Evolutionary conservation across 92 coral and sea anemone species (phyloP), one percentile per base, ranked within the genome.

Genomic region (Isaurus tuberculatus): DNA sequence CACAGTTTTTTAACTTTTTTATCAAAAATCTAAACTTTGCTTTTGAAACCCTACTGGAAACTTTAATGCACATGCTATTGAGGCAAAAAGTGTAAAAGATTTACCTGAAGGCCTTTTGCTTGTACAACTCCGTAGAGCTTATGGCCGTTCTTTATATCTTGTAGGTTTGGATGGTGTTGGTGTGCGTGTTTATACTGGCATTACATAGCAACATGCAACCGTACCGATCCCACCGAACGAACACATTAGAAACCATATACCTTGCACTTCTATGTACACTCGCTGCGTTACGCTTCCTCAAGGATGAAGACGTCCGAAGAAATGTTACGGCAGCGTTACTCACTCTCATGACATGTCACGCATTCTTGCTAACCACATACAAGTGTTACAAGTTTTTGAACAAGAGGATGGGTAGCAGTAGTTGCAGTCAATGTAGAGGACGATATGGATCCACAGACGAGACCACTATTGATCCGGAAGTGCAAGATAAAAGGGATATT

Each of bases 161-260:
- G 22, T 75, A 91, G 98, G 83, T 93, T 19, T 77, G 93, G 93
- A 89, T 89, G 92, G 90, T 89, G 33, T 53, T 93, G 8, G 83
- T 91, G 78, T 91, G 91, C 64, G 53, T 84, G 27, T 65, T 91
- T 26, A 37, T 91, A 22, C 77, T 97, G 26, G 90, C 83, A 8
- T 26, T 92, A n/a, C 99, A 97, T 74, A 89, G 97, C 90, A 88
- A 86, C 78, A 85, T 94, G 61, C 99, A 94, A 69, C 99, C 99
- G 5, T 97, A 97, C 89, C 84, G 72, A 51, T 85, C 84, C 32
- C 75, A 53, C 28, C 78, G 89, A 33, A 90, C 93, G n/a, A 97
- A 97, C 88, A 85, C 92, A 29, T 37, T 91, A 14, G 99, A 97
- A 46, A 87, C 96, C 3, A 42, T 97, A 19, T 97, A 94, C 81